Evolutionary conservation across 1,140 invertebrate species (phyloP), one percentile per base, ranked within the genome.

Genomic region (Probaryconus sp.): DNA sequence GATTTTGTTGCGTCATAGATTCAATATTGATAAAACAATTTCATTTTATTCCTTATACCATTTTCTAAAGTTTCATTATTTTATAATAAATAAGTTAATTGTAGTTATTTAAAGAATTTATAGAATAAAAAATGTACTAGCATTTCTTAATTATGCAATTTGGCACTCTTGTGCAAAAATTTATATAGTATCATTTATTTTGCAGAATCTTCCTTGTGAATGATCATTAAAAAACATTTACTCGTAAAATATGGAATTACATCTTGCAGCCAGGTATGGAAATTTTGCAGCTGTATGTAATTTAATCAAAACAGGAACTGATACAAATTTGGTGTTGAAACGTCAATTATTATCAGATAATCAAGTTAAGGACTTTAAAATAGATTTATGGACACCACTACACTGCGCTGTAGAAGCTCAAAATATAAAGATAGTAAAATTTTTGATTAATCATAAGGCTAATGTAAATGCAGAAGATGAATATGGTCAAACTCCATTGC

Each of bases 391-490:
- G 65, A 76, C 60, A 5, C 65, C 73, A 6, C 40, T 76, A 9
- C 73, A 76, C 14, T 65, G 60, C 26, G 60, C 73, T 11, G 55
- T 61, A 6, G 60, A 70, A n/a, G 42, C 26, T 2, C 65, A 63
- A 26, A 56, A 53, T 18, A n/a, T 37, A 43, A 16, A 55, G 43
- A 65, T 70, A 7, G 24, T 56, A 2, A 38, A 63, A 43, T 14
- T 70, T 7, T 10, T 76, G 2, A 51, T 76, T 2, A 24, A 48
- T 0, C 17, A 61, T 10, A 0, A 43, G 13, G 65, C 65, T 9
- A 16, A 76, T 9, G 20, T 76, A 0, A 76, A 76, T 26, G 9
- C 20, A 2, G 65, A 69, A 38, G 67, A 76, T 26, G 65, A 76
- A 28, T 76, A 70, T 40, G 73, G 73, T 3, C 18, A 50, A 42